Base-by-base conservation (phyloP, 2,113 vertebrate genomes). In the Hemiprocne comata region DNA sequence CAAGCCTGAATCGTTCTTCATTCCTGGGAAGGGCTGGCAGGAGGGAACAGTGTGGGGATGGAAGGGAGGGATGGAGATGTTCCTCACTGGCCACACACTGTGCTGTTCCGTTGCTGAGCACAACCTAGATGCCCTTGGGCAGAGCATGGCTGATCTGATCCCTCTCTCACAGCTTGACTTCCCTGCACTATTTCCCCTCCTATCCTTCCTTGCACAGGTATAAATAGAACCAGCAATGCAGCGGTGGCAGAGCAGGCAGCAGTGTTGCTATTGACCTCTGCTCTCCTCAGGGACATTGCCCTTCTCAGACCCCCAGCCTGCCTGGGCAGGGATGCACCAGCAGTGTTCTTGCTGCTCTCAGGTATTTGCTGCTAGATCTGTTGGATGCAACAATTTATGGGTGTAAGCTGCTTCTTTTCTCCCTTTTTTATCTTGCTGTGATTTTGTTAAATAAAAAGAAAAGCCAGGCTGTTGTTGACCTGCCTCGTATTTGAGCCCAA, bases 371-470 rank as follows among this genome's bases (percentile, higher is more conserved):
- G 86, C 89, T 97, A 78, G 23, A n/a, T 75, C 18, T 72, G 11
- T 44, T 74, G 0, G 2, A 60, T 55, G 13, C 34, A 67, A 84
- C 11, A 62, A 38, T 48, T 48, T 81, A 51, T 2, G 5, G 15
- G 29, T 70, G 3, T 51, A 48, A 64, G 21, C 4, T 87, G 54
- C 51, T 83, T 87, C 28, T 55, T 73, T 62, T 70, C 17, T 40
- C 17, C 75, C 28, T 65, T 54, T 60, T 65, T 10, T 15, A 8
- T 46, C 54, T 12, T 73, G 46, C 67, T 80, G 20, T 90, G 55
- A 77, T 71, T 93, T 84, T 93, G 46, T 89, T 81, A 80, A 97
- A 95, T 95, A 93, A 95, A 96, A 87, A 73, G 19, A 50, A 53
- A 53, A 90, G 6, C 10, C 33, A 66, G 4, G 1, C 5, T 2